Evolutionary conservation across 2,888 invertebrate genomes (phyloP), one percentile per base, ranked within the genome.

Genomic region (Schizotus pectinicornis): DNA sequence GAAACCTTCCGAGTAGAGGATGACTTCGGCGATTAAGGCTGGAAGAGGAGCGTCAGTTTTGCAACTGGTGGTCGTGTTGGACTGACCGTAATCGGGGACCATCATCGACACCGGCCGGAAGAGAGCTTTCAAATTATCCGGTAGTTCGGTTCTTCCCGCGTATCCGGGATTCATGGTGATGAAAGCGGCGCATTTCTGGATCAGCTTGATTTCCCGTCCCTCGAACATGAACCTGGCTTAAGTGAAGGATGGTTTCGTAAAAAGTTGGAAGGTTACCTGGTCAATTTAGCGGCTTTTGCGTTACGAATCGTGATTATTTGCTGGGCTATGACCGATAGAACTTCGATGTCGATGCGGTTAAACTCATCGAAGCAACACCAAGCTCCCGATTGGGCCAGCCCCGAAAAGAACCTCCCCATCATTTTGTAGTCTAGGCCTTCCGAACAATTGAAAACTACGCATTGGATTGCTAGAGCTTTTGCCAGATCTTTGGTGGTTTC

Each of bases 341-440:
- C 94, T 78, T 94, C 94, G 67, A 94, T 93, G 73, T 94, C 92
- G 57, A 95, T 94, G 5, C 94, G 85, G 78, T 95, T 94, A 77
- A 94, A 94, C 77, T 95, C 94, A 76, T 94, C 94, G 76, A 95
- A 94, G 72, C 94, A 95, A 71, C 93, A 93, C 94, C 94, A 94
- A 2, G 93, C 93, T 0, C 95, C 95, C 1, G 92, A 92, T 52
- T 94, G 94, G 0, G 94, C 94, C 65, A 94, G 78, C 0, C 95
- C 95, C 2, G 94, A 91, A 79, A 94, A 94, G 76, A 94, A 94
- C 56, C 92, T 82, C 0, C 95, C 94, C 94, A 95, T 95, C 90
- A 92, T 91, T 82, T 91, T 85, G 71, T 83, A 86, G 71, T 86
- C 86, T 58, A 86, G 74, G 14, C 85, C 93, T 80, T 94, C 94